Evolutionary conservation across 2,888 invertebrate genomes (phyloP), one percentile per base, ranked within the genome.

Genomic region (Acronicta alni): DNA sequence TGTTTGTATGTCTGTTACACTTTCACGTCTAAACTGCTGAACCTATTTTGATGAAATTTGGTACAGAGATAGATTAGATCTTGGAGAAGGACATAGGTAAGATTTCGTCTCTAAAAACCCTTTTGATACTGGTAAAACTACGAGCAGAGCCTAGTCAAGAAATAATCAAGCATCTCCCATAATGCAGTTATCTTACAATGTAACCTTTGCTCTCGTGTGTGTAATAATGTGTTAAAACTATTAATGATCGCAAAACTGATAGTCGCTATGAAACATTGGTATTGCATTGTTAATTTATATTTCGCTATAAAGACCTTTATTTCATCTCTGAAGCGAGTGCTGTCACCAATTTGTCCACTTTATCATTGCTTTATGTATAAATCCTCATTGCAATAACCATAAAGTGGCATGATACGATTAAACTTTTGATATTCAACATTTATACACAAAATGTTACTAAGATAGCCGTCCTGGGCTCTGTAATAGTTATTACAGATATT

Each of bases 401-500:
- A 57, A 53, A 69, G 43, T 17, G 0, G 37, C 38, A 42, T 52
- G 51, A 61, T 56, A 43, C 30, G n/a, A 42, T 57, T 39, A 32
- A 44, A 52, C 35, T 52, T 44, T 51, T 12, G 32, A 45, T 65
- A 41, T 32, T 30, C 2, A 51, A 45, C 37, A 30, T 52, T 48
- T 58, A 64, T 49, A 32, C 15, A 32, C 3, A 7, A 30, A 49
- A 42, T 53, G 41, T 15, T 17, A 54, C n/a, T 41, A 1, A 39
- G 23, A 55, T 48, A 45, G 15, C 18, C 8, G 20, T 39, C 23
- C 12, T 35, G 6, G 26, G 10, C 6, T 6, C 2, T 12, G 3
- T 20, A 15, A 52, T 38, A 42, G 37, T 66, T 43, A 61, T 47
- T 48, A 20, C 7, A 41, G 17, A 56, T 69, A 64, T 55, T 56